phyloP scores from a whole-genome alignment of 64 coral and sea anemone genomes.

The Porites australiensis region DNA sequence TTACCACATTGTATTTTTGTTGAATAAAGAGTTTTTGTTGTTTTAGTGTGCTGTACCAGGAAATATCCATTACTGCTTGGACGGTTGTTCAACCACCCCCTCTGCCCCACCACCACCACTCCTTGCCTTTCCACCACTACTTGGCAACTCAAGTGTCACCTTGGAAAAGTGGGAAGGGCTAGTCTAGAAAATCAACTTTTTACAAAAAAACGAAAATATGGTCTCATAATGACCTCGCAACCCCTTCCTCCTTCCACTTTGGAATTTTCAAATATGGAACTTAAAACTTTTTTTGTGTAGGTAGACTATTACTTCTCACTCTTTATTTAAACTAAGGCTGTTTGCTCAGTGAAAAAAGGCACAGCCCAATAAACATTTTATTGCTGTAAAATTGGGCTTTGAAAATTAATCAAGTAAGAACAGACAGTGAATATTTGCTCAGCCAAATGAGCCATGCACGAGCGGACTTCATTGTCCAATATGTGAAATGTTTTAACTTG shows the following conservation, averaged over 20 bases:
- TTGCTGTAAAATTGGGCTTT: constrained; percentile 63
- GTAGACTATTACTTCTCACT: neutral
- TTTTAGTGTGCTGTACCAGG: neutral
- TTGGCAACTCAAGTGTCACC: constrained; percentile 17
- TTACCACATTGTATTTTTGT: constrained; percentile 2
- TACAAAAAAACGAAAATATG: neutral
- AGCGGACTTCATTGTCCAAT: constrained; percentile 75
- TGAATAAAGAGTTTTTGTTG: constrained; percentile 14
- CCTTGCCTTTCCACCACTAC: neutral
- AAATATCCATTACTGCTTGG: neutral
- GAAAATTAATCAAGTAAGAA: constrained; percentile 74
- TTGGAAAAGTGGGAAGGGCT: neutral
- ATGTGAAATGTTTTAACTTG: constrained; percentile 81
- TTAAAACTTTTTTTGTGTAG: neutral
- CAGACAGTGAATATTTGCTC: constrained; percentile 75
- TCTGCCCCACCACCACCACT: neutral
- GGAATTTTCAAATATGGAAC: neutral
- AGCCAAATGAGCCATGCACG: constrained; percentile 78
- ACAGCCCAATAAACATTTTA: constrained; percentile 29
- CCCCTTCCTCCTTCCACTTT: neutral
- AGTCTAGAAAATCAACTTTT: neutral
- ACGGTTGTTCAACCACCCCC: neutral
- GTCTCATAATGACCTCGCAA: neutral
- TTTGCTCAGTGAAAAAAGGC: constrained; percentile 15
- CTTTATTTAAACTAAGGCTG: constrained; percentile 14